Base-by-base conservation (phyloP, 2,888 invertebrate species). In the Nemurella pictetii region DNA sequence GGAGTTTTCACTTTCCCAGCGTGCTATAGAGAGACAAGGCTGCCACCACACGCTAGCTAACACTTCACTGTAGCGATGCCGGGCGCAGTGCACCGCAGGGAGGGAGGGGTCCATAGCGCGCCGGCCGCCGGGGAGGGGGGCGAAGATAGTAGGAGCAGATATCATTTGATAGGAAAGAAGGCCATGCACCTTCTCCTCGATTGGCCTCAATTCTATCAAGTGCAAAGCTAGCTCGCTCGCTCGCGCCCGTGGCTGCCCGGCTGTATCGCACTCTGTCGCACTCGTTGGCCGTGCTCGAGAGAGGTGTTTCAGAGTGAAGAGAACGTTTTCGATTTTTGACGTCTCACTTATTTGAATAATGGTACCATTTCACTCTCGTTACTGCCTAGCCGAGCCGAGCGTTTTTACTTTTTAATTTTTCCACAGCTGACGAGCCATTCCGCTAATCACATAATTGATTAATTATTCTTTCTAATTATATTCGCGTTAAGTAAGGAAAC, bases 151-250 rank as follows among this genome's bases (percentile, higher is more conserved):
- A 55, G 72, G 27, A 55, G 82, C 55, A 3, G 55, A 72, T 72
- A 72, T 55, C 55, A 27, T 29, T 72, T 36, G 26, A 72, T 55
- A 82, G 26, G 28, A 25, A 82, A 82, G 82, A 82, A 82, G 82
- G 82, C 82, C 82, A 82, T 82, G 29, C 82, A 36, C 82, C 80
- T 82, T 82, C 82, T 27, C 82, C 55, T 29, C 55, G 27, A 28
- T 82, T 82, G 82, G 82, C 82, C 82, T 82, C 82, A 82, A 29
- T 82, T 72, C 72, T 72, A 26, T 72, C 82, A 82, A 82, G 82
- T 82, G 82, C 73, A 82, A 82, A 82, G 55, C 55, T 82, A 27
- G 55, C 26, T 72, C 7, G 55, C 82, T 82, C 82, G n/a, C 80
- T 81, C 80, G 32, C 36, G 35, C 80, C 12, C 7, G 75, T 78